phyloP scores from a whole-genome alignment of 2,888 invertebrate species.

The Limenitis camilla region DNA sequence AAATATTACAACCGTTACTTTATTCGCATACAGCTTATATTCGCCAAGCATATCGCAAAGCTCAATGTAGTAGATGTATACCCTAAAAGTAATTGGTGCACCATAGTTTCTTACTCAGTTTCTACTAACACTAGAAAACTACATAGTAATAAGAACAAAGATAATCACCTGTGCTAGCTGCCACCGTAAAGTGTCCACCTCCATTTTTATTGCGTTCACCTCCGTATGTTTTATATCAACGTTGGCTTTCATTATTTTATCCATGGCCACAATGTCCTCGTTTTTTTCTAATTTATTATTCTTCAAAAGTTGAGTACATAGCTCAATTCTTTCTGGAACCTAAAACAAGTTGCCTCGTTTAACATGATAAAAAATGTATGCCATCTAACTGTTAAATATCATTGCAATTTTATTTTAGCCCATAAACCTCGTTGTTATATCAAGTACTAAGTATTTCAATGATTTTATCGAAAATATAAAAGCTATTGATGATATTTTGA shows the following conservation, averaged over 20 bases:
- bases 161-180: slow-evolving; percentile 79
- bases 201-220: slow-evolving; percentile 75
- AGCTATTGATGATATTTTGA: too few species aligned
- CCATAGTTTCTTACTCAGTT: slow-evolving; percentile 25
- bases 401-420: slow-evolving; percentile 35
- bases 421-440: too few species aligned
- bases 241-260: slow-evolving; percentile 34
- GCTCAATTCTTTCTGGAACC: slow-evolving; percentile 61
- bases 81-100: slow-evolving; percentile 39
- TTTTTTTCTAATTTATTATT: slow-evolving; percentile 42
- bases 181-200: slow-evolving; percentile 82
- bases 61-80: not conserved
- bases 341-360: slow-evolving; percentile 38
- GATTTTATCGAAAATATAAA: too few species aligned
- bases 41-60: slow-evolving; percentile 34
- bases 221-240: slow-evolving; percentile 49
- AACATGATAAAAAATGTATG: slow-evolving; percentile 28
- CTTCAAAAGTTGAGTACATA: slow-evolving; percentile 52
- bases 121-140: not conserved
- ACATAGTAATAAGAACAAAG: too few species aligned
- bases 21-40: slow-evolving; percentile 18
- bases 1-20: not conserved
- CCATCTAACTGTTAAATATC: slow-evolving; percentile 28
- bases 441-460: too few species aligned
- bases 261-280: slow-evolving; percentile 41